Base-by-base conservation (phyloP, 2,113 vertebrate species). In the Bagarius yarrelli region DNA sequence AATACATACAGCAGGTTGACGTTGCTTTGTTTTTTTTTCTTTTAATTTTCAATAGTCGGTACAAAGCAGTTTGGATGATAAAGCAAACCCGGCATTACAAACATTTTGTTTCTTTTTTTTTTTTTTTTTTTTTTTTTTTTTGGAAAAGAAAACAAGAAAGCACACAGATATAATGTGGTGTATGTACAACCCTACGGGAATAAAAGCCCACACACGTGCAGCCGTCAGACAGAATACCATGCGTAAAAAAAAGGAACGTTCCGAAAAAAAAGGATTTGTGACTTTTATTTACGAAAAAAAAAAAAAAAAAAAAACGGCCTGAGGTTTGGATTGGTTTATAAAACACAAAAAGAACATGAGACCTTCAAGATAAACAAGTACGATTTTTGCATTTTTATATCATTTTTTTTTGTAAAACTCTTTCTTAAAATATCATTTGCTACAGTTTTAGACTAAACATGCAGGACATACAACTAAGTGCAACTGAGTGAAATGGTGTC, bases 381-480 rank as follows among this genome's bases (percentile, higher is more conserved):
- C 3, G 34, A 82, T 72, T 76, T 84, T 86, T 78, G 81, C 66
- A 81, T 85, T 85, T 91, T 91, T 77, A 89, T 88, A 92, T 85
- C 85, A 88, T 91, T 93, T 92, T 93, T 82, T 84, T 81, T 71
- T 64, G 83, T 74, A 71, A 66, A 34, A 87, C 88, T 85, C 87
- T 92, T 90, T 86, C 89, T 92, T 92, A 83, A 80, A 83, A 83
- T 78, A 83, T 83, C 82, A 59, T 85, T 85, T 94, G 95, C 95
- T 95, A 95, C 92, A 94, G 93, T 95, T 95, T 96, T 95, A 94
- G 94, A 96, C 94, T 95, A 95, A 94, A 96, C 96, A 96, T 97
- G 96, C 96, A 97, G 94, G 95, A 97, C 96, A 92, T 93, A 97
- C 93, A 88, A 94, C 94, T 94, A 96, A 96, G 95, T 96, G 95